A percentile compares a stretch with the other conserved stretches of the same genome.
phyloP scores from a whole-genome alignment of 1,140 invertebrate species.

The Leptinotarsa lineolata region DNA sequence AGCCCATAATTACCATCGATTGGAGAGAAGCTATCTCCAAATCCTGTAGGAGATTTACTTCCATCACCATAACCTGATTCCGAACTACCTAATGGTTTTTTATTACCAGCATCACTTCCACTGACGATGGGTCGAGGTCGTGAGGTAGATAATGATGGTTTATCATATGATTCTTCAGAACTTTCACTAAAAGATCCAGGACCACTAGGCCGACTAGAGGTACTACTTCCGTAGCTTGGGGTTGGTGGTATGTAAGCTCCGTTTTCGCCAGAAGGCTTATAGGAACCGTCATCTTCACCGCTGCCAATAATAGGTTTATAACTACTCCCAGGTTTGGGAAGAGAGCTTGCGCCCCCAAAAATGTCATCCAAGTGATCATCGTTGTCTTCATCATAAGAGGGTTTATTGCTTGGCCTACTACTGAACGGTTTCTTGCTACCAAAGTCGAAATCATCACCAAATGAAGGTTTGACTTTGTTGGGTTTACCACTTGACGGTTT shows the following conservation, averaged over 20 bases:
- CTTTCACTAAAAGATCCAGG: background rate
- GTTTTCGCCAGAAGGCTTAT: conserved; percentile 26
- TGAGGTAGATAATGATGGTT: conserved; percentile 9
- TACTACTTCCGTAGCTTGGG: background rate
- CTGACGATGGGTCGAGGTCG: conserved; percentile 14
- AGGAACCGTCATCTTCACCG: conserved; percentile 36
- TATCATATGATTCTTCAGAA: background rate
- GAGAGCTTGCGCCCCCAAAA: conserved; percentile 32
- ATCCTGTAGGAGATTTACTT: conserved; percentile 1
- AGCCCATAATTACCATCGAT: conserved; percentile 34
- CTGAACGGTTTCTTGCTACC: conserved; percentile 17
- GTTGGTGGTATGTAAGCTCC: conserved; percentile 36
- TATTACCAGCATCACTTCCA: background rate
- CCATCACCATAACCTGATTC: conserved; percentile 1
- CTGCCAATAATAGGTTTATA: conserved; percentile 2
- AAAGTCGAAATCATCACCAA: conserved; percentile 13
- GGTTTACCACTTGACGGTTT: conserved; percentile 32
- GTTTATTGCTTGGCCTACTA: conserved; percentile 7
- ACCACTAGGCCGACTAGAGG: conserved; percentile 19
- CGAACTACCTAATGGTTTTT: conserved; percentile 20
- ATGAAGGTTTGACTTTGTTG: conserved; percentile 6
- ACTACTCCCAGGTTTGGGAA: conserved; percentile 23
- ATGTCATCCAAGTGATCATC: conserved; percentile 38
- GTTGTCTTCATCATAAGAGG: conserved; percentile 24
- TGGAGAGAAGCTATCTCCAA: conserved; percentile 25